Percentiles rank a stretch among this genome's conserved stretches.
Conservation (phyloP, 2,113 vertebrate species). For the Oceanodroma tethys region DNA sequence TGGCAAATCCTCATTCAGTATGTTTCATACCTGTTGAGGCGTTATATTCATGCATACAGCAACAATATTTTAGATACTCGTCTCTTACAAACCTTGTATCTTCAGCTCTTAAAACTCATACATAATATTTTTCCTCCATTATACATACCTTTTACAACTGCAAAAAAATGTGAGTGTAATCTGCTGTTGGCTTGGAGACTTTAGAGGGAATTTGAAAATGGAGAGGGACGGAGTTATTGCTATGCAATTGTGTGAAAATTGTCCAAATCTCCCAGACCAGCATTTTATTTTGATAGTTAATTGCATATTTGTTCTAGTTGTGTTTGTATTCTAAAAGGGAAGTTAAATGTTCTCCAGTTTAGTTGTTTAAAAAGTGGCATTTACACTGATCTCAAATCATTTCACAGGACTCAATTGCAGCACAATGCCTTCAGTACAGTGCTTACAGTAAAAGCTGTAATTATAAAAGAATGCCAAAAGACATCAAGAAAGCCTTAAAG, state of each 20-base stretch:
- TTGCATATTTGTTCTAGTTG: conserved; percentile 36
- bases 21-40: conserved; percentile 60
- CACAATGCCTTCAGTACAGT: conserved; percentile 38
- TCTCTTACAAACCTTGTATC: neutral
- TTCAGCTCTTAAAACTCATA: neutral
- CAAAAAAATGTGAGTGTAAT: neutral
- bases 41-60: conserved; percentile 22
- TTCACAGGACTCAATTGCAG: conserved; percentile 5
- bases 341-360: conserved; percentile 39
- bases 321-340: conserved; percentile 40
- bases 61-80: neutral
- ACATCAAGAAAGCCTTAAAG: conserved; percentile 67
- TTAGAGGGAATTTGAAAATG: neutral
- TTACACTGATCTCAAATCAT: conserved; percentile 17
- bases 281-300: conserved; percentile 59
- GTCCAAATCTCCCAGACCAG: conserved; percentile 10
- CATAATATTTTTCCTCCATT: neutral
- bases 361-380: conserved; percentile 30
- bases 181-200: neutral
- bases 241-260: neutral
- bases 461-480: conserved; percentile 62
- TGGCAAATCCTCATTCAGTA: conserved; percentile 37
- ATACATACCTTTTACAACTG: neutral
- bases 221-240: neutral
- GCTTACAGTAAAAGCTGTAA: conserved; percentile 68